Percentiles rank a stretch among this genome's conserved stretches.
phyloP scores from a whole-genome alignment of 2,797 vertebrate species.

The Clarias pachynema region DNA sequence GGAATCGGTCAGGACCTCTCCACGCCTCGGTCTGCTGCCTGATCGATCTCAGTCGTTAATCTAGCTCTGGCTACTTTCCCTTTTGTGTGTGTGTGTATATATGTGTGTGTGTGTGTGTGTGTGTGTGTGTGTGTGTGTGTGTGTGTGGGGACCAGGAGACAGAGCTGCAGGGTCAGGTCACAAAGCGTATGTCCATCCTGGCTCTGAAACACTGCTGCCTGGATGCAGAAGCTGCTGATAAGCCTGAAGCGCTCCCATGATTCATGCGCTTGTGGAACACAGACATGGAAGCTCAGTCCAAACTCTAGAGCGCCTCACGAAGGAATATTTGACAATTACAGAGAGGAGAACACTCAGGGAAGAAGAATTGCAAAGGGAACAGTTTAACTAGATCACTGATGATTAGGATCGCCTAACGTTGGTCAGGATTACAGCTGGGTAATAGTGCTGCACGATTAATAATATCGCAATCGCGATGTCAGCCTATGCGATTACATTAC shows the following conservation, averaged over 20 bases:
- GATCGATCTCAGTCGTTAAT: conserved; percentile 73
- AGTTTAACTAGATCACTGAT: neutral
- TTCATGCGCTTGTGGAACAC: neutral
- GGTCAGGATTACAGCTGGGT: neutral
- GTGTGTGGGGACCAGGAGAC: neutral
- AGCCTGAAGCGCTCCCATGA: neutral
- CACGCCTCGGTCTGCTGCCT: conserved; percentile 65
- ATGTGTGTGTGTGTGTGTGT: no score
- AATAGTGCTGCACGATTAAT: no score
- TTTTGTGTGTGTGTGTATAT: conserved; percentile 41
- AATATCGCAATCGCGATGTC: no score
- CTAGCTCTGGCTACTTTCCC: conserved; percentile 56
- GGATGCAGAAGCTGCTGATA: conserved; percentile 17
- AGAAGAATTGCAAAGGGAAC: neutral
- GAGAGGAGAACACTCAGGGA: neutral
- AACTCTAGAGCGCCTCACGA: neutral
- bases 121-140: conserved; percentile 30
- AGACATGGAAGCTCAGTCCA: neutral
- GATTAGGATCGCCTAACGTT: neutral
- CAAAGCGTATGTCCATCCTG: conserved; percentile 24
- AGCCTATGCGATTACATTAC: no score
- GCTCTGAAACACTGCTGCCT: conserved; percentile 5
- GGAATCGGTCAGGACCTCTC: conserved; percentile 71
- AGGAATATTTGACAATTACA: neutral
- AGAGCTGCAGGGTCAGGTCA: conserved; percentile 20